A percentile compares a stretch with the other conserved stretches of the same genome.
These are phyloP conservation scores for Norana najaformis DNA, from an alignment of 2,888 invertebrate species.

Conservation along the genomic window DNA sequence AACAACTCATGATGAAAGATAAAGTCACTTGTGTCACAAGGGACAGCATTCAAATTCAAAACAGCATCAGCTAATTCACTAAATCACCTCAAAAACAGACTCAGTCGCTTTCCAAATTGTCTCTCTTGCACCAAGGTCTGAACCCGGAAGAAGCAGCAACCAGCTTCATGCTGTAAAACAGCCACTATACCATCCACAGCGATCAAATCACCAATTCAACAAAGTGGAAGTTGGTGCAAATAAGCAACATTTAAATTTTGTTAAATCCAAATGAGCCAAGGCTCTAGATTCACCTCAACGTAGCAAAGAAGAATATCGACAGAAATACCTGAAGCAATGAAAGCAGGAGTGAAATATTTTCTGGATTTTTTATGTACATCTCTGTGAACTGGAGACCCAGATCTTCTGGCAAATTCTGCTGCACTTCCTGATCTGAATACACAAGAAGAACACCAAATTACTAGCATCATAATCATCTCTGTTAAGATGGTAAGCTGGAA, in stretches of 20 bases:
- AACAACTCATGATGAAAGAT: neutral
- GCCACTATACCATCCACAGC: neutral
- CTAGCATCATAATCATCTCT: neutral
- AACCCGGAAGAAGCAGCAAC: neutral
- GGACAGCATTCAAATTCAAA: no score
- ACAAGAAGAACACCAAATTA: neutral
- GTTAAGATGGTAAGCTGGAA: no score
- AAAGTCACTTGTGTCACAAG: neutral
- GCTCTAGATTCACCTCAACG: neutral
- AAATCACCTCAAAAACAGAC: neutral
- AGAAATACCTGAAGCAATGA: slow-evolving; percentile 73
- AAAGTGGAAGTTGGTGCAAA: neutral
- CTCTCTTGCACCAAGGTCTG: neutral
- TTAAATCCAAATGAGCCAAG: neutral
- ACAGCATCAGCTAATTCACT: neutral
- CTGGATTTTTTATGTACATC: slow-evolving; percentile 88
- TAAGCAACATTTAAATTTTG: neutral
- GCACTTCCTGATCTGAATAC: slow-evolving; percentile 23
- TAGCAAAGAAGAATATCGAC: neutral
- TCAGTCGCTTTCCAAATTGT: neutral
- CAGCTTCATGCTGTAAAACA: no score
- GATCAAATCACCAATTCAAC: neutral
- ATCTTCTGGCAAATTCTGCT: slow-evolving; percentile 51
- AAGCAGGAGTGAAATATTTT: slow-evolving; percentile 80
- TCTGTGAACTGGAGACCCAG: slow-evolving; percentile 77